A percentile compares a stretch with the other conserved stretches of the same genome.
These are phyloP conservation scores for Hermetia illucens DNA, from an alignment of 1,140 invertebrate species.

Conservation along the genomic window DNA sequence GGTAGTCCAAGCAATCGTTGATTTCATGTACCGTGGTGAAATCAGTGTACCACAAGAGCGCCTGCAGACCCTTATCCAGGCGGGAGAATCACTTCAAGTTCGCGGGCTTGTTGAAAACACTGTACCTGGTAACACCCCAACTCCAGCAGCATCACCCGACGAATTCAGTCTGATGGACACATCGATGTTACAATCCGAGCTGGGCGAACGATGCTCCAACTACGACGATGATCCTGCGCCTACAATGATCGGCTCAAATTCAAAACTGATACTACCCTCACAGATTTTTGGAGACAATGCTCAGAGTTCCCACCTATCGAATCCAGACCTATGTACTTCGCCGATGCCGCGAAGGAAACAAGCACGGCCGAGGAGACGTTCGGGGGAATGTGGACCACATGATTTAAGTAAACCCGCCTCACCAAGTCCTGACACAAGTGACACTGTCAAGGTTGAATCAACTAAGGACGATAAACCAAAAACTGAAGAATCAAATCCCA, in stretches of 20 bases:
- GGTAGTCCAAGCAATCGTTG: conserved; percentile 75
- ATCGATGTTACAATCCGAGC: conserved; percentile 15
- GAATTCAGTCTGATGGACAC: conserved; percentile 32
- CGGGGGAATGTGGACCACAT: conserved; percentile 55
- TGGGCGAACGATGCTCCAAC: conserved; percentile 14
- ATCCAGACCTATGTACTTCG: conserved; percentile 43
- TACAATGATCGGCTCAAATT: conserved; percentile 14
- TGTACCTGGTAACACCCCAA: conserved; percentile 44
- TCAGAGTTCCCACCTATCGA: conserved; percentile 13
- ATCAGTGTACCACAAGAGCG: conserved; percentile 75
- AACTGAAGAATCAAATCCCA: neutral
- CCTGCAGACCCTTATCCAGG: conserved; percentile 63
- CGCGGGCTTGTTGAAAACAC: conserved; percentile 59
- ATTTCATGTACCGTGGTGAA: conserved; percentile 87
- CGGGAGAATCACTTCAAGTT: conserved; percentile 72
- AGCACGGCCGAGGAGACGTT: conserved; percentile 62
- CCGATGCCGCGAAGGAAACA: conserved; percentile 65
- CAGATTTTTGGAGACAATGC: conserved; percentile 21
- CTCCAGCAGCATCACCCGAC: conserved; percentile 41
- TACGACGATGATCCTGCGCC: conserved; percentile 22
- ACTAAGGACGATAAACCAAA: neutral
- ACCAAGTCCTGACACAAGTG: conserved; percentile 18
- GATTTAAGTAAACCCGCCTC: conserved; percentile 31
- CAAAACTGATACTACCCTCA: conserved; percentile 21
- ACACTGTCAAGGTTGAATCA: conserved; percentile 7